Evolutionary conservation across 2,113 vertebrate species (phyloP), one percentile per base, ranked within the genome.

Genomic region (Haemorhous mexicanus): DNA sequence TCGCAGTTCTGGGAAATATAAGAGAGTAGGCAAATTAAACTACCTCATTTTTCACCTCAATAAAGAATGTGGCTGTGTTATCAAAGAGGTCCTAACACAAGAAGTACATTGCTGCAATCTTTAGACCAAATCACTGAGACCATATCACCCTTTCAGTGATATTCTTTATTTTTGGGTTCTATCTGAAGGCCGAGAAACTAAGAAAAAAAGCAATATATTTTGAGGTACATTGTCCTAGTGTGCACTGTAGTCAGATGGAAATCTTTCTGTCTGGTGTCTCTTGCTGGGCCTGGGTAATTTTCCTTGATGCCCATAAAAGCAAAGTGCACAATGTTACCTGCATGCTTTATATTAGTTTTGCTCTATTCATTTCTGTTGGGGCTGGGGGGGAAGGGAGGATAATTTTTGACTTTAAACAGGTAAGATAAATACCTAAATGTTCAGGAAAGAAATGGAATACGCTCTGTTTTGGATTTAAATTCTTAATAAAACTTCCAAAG

Each of bases 381-480:
- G 41, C 41, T 1, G 32, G 2, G 8, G 13, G 6, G 3, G 2
- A 2, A 1, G 12, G 21, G 22, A 27, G 41, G 9, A 20, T 53
- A 75, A 32, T 68, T 77, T 68, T 78, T 89, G 44, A 18, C 53
- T 76, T 69, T 55, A 62, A 86, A 72, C 3, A 4, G 9, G 22
- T 35, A 41, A 87, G 46, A 49, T 22, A 62, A 70, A 88, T 50
- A 39, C 27, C 58, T 53, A 77, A 83, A 72, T n/a, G 7, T 70
- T 81, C 39, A 83, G 26, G 32, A 81, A 84, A 52, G 24, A 68
- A 82, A 64, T 28, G 2, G 10, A 47, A 68, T 75, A 33, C 70
- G 9, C 2, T 76, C 32, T 82, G 30, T 67, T 81, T 67, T 67
- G 35, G 23, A 14, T 84, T 87, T 82, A 85, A 64, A 69, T 73